Conservation (phyloP, 1,140 invertebrate species). For the Drosophila setifemur region DNA sequence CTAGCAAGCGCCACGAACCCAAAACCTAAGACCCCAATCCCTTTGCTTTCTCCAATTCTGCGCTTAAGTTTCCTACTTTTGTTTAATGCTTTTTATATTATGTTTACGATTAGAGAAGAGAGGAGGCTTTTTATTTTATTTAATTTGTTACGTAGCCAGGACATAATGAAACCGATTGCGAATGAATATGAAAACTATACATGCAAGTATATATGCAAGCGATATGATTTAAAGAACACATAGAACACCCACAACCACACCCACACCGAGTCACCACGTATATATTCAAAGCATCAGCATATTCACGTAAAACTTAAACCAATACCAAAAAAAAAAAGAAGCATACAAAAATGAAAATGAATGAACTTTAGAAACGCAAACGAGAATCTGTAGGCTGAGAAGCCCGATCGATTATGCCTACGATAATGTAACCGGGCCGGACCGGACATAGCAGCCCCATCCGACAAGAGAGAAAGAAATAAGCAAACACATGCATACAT, state of each 20-base stretch:
- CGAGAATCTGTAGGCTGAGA: constrained; percentile 48
- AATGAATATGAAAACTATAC: constrained; percentile 16
- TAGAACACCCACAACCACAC: constrained; percentile 31
- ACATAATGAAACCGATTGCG: constrained; percentile 28
- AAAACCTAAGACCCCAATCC: constrained; percentile 12
- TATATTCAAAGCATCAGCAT: constrained; percentile 63
- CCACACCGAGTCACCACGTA: constrained; percentile 45
- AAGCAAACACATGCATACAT: constrained; percentile 61
- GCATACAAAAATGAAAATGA: constrained; percentile 22
- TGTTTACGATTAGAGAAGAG: constrained; percentile 48
- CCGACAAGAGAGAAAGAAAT: constrained; percentile 34
- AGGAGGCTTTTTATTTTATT: constrained; percentile 61
- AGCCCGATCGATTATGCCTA: constrained; percentile 30
- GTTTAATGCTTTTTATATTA: constrained; percentile 44
- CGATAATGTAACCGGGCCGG: constrained; percentile 14
- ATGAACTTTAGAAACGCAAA: constrained; percentile 40
- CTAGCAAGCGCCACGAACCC: neutral
- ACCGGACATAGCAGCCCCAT: constrained; percentile 43
- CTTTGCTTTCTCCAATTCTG: constrained; percentile 6
- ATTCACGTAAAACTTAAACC: constrained; percentile 42
- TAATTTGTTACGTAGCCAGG: constrained; percentile 64
- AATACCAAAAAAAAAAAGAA: constrained; percentile 6
- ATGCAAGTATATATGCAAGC: constrained; percentile 19
- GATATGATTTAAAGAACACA: constrained; percentile 40
- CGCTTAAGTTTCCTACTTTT: constrained; percentile 29